Evolutionary conservation across 2,797 vertebrate species (phyloP), one percentile per base, ranked within the genome.

Genomic region (Enteromius treurensis): DNA sequence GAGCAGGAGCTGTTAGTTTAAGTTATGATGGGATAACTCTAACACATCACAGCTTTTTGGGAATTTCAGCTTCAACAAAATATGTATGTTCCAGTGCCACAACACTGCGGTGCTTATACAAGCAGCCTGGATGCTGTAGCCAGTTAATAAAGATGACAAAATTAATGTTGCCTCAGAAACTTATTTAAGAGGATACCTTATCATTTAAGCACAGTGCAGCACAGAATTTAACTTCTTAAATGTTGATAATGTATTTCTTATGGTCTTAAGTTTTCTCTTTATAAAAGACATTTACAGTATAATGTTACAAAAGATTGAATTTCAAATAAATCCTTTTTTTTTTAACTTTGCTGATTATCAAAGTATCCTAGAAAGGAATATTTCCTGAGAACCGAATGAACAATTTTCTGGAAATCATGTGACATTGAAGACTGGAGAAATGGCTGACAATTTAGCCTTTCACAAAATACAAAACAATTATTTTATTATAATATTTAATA

Each of bases 11-110:
- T 51, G 79, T 8, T 47, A 64, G 40, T 68, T 58, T 21, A 37
- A 80, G 37, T 80, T 85, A 62, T 81, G 29, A 80, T 4, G 13
- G 5, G 75, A 40, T 40, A 37, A 77, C 14, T 53, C 6, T 32
- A 21, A 5, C 47, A 65, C 32, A 67, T 45, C 10, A 68, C 21
- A n/a, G 19, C 60, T 58, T 5, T 47, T 47, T 7, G 9, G 3
- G n/a, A 40, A 5, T 69, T 58, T 62, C 42, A 42, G 51, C 7
- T 79, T 51, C 37, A 26, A 4, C 17, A n/a, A 34, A 51, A 70
- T 42, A 23, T 21, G 15, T 13, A 0, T 14, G 34, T 34, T 55
- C 5, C 6, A 74, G 5, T n/a, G 19, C 47, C 11, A 7, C 29
- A 55, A 75, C 29, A 64, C 15, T 29, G 5, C 0, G 4, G 4